Percentiles rank a stretch among this genome's conserved stretches.
Evolutionary conservation across 2,888 invertebrate species (phyloP).

Genomic region (Noctuana brunneofusca): DNA sequence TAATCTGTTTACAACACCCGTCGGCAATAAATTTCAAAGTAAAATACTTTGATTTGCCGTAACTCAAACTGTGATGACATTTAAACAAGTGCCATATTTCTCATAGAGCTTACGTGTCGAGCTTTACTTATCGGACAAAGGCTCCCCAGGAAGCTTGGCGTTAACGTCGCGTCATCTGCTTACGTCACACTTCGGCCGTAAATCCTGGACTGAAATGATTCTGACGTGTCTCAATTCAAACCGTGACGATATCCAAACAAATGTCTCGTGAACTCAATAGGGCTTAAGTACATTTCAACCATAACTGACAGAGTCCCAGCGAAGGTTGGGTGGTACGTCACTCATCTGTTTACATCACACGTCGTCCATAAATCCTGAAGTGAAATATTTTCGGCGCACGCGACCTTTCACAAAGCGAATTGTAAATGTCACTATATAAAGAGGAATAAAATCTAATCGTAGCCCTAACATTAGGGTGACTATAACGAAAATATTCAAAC

Average conservation of each 20-base stretch:
- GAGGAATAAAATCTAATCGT: conserved; percentile 43
- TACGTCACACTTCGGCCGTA: conserved; percentile 11
- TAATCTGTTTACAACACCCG: conserved; percentile 3
- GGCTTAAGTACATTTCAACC: conserved; percentile 4
- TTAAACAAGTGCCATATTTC: conserved; percentile 17
- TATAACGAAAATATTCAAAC: not conserved
- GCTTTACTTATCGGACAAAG: conserved; percentile 6
- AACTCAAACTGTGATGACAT: conserved; percentile 9
- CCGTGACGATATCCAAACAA: conserved; percentile 14
- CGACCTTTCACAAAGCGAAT: conserved; percentile 49
- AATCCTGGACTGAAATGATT: conserved; percentile 7
- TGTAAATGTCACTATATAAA: conserved; percentile 47
- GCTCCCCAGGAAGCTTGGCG: not conserved
- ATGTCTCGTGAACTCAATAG: not conserved
- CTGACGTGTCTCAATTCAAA: conserved; percentile 2
- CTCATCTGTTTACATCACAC: conserved; percentile 41
- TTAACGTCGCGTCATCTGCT: not conserved
- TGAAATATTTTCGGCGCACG: conserved; percentile 52
- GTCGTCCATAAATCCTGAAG: conserved; percentile 48
- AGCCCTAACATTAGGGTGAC: conserved; percentile 37
- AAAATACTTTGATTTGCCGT: conserved; percentile 24
- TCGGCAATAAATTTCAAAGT: conserved; percentile 16
- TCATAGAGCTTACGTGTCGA: conserved; percentile 6
- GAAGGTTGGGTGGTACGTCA: conserved; percentile 53
- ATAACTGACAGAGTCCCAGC: conserved; percentile 16